These are phyloP conservation scores for Tenebrio molitor DNA, from an alignment of 1,140 invertebrate genomes.

Conservation along the genomic window DNA sequence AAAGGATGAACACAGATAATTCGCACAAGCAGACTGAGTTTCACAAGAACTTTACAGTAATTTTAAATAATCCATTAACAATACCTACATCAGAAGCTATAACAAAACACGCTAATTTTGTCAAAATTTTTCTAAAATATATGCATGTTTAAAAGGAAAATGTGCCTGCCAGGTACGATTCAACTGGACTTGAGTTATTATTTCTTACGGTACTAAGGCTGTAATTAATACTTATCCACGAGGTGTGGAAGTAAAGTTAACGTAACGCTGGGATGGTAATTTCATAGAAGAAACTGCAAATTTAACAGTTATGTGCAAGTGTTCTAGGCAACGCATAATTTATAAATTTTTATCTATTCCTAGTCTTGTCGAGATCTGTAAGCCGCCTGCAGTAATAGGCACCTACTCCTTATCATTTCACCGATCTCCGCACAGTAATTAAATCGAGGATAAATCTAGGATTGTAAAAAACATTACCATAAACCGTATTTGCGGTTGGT, in stretches of 20 bases:
- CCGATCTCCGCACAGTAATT: constrained; percentile 27
- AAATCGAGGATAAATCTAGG: background rate
- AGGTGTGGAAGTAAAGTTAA: background rate
- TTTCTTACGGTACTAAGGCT: too few species aligned
- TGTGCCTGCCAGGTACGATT: too few species aligned
- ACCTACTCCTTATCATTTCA: constrained; percentile 18
- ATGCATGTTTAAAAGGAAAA: too few species aligned
- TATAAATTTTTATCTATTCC: constrained; percentile 10
- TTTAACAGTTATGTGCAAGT: constrained; percentile 30
- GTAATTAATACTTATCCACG: background rate
- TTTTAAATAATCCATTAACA: background rate
- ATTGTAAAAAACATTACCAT: constrained; percentile 4
- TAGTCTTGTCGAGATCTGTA: constrained; percentile 10
- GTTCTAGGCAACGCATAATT: constrained; percentile 30
- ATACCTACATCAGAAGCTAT: background rate
- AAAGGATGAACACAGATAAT: too few species aligned
- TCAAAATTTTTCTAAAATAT: background rate
- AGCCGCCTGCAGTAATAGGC: constrained; percentile 3
- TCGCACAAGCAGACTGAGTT: too few species aligned
- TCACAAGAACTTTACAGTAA: too few species aligned
- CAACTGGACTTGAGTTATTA: too few species aligned
- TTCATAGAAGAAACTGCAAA: constrained; percentile 32
- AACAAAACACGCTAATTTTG: background rate
- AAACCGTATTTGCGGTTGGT: background rate
- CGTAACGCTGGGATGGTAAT: constrained; percentile 19